Evolutionary conservation across 2,888 invertebrate species (phyloP), one percentile per base, ranked within the genome.

Genomic region (Tiliacea aurago): DNA sequence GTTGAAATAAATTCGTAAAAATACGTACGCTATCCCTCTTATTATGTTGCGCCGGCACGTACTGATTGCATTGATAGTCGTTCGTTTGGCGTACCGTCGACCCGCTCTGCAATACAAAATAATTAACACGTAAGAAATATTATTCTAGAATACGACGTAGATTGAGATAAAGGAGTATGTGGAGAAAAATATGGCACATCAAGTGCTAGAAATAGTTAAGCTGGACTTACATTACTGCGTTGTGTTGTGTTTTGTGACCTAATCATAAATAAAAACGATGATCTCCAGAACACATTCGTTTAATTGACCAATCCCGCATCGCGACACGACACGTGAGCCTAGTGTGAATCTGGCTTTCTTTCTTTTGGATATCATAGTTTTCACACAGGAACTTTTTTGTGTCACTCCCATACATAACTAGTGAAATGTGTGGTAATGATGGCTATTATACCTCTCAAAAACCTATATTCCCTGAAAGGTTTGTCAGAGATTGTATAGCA

Each of bases 61-160:
- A 96, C 85, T 96, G 96, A 79, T 94, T 95, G 88, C 96, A 96
- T 85, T 94, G 95, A 84, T 96, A 96, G 70, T 96, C 96, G 90
- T 91, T 94, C 84, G 94, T 86, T 78, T 92, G 95, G 28, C 95
- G 95, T 79, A 94, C 92, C 53, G 92, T 91, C 66, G 94, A 89
- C 61, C 93, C 94, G 80, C 91, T 95, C 94, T 96, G 92, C 3
- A 88, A 89, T 33, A 59, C 20, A 67, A 67, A 64, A 45, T n/a
- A 28, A 64, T 13, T 13, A 1, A 6, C 18, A 53, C 2, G 11
- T 74, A 18, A 59, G 4, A 43, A 15, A 41, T 11, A 15, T 1
- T 20, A 0, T 62, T 20, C 4, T 7, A 45, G 0, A n/a, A 53
- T 9, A 51, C 5, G 9, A n/a, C 4, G 43, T 51, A 41, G 28